Evolutionary conservation across 2,888 invertebrate species (phyloP).

Genomic region (Drosophila algonquin): DNA sequence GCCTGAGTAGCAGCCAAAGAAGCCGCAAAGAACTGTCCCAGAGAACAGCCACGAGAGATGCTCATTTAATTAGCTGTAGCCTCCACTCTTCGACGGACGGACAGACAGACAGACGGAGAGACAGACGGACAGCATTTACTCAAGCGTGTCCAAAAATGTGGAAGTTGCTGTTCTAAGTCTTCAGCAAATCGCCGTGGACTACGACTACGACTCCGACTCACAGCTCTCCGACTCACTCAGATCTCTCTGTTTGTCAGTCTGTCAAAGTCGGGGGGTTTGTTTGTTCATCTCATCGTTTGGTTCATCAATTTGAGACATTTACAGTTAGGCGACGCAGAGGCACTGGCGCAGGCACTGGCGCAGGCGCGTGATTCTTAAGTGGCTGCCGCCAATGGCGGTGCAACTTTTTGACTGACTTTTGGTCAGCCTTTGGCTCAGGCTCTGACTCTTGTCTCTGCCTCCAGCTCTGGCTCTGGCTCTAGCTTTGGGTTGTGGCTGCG

Average conservation of each 20-base stretch:
- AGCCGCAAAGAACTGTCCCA: conserved; percentile 27
- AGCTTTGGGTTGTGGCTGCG: background rate
- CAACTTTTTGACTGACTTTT: conserved; percentile 22
- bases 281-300: conserved; percentile 16
- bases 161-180: conserved; percentile 44
- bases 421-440: background rate
- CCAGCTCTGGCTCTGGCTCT: background rate
- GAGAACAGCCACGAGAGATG: conserved; percentile 34
- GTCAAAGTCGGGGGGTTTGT: conserved; percentile 18
- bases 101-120: too few species aligned
- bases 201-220: conserved; percentile 4
- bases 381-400: conserved; percentile 47
- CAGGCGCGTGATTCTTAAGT: conserved; percentile 44
- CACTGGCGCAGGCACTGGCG: background rate
- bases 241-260: conserved; percentile 39
- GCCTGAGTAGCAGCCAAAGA: conserved; percentile 7
- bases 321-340: conserved; percentile 52
- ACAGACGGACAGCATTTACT: conserved; percentile 42
- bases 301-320: conserved; percentile 70
- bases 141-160: conserved; percentile 64
- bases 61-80: conserved; percentile 67
- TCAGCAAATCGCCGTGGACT: background rate
- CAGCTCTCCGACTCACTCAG: background rate
- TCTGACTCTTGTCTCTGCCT: background rate
- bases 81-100: conserved; percentile 30